These are phyloP conservation scores for Nicator chloris DNA, from an alignment of 2,113 vertebrate species.

Conservation along the genomic window DNA sequence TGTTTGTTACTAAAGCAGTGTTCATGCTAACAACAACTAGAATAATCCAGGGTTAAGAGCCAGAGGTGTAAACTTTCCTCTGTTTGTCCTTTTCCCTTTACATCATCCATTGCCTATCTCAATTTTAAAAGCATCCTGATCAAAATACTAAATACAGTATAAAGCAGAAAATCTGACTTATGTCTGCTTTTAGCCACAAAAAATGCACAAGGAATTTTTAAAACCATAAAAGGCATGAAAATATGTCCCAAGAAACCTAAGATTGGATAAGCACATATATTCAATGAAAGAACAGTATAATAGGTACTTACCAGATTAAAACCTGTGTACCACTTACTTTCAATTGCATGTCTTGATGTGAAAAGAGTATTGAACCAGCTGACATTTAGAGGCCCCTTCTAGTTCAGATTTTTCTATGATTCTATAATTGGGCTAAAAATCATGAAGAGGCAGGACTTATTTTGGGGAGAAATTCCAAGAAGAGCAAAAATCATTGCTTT, in stretches of 20 bases:
- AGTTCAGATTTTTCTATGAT: background rate
- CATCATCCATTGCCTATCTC: background rate
- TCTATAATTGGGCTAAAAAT: background rate
- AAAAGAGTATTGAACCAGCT: background rate
- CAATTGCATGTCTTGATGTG: background rate
- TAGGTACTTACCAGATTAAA: background rate
- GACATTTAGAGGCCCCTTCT: background rate
- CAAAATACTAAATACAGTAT: background rate
- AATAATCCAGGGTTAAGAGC: background rate
- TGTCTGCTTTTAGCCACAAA: background rate
- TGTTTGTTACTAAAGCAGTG: background rate
- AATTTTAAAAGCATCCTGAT: background rate
- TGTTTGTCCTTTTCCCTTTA: background rate
- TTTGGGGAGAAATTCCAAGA: background rate
- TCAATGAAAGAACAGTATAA: background rate
- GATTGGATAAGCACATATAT: background rate
- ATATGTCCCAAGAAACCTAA: background rate
- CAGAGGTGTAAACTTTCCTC: background rate
- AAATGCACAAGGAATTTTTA: background rate
- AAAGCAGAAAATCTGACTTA: background rate
- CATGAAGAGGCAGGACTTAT: background rate
- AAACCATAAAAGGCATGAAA: background rate
- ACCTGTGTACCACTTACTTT: background rate
- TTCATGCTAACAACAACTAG: background rate
- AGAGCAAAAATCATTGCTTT: background rate